Evolutionary conservation across 2,113 vertebrate genomes (phyloP), one percentile per base, ranked within the genome.

Genomic region (Donacobius atricapilla): DNA sequence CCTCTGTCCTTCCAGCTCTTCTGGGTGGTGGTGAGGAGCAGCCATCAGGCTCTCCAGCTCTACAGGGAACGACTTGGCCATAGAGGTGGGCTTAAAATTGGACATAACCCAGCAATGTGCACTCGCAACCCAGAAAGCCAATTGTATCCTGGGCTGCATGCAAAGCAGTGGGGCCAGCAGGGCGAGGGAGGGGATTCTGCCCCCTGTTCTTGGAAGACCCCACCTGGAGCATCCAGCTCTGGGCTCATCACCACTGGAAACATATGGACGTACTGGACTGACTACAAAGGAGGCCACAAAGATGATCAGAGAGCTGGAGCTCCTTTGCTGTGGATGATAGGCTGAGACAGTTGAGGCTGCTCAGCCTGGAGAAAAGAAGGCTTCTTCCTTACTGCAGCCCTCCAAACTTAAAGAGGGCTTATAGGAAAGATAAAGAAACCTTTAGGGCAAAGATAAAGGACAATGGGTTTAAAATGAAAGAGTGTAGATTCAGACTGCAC

Each of bases 321-420:
- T 8, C 2, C 24, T 82, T 48, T 45, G 6, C 28, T 28, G 0
- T 30, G n/a, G 13, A 3, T n/a, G 13, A 13, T 0, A 4, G 50
- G 37, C 30, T 83, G 61, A 30, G 35, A 23, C 24, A 72, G 9
- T 0, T 39, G 40, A 23, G 10, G 9, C 5, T 12, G 23, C 47
- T 73, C 23, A 83, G 17, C 45, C 23, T 51, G 66, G 33, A 35
- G 70, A 35, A 30, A 40, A 73, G 48, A 15, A 48, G 37, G 30
- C 21, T 79, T 10, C 0, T 1, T 69, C 10, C 20, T 24, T 44
- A 4, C 1, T 21, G 45, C 10, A 4, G 17, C n/a, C 9, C n/a
- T 10, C 30, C 31, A 4, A n/a, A 7, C 10, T 23, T 33, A 5
- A 37, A 27, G 9, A 24, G 31, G 9, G 4, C 14, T 24, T 42